Conservation (phyloP, 2,888 invertebrate genomes). For the Orthosia gothica region DNA sequence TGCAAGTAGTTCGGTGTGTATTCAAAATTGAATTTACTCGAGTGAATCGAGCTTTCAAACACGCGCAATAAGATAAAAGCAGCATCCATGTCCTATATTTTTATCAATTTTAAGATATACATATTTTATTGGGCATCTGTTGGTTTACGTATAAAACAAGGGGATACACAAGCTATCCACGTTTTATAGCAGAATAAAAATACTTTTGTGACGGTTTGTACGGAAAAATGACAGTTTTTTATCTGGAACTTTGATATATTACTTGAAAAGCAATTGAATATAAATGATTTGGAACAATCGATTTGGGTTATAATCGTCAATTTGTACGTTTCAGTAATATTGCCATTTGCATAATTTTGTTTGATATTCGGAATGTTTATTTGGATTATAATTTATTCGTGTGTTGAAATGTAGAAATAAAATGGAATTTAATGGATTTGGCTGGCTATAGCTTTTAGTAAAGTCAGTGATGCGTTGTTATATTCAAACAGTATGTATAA, state of each 20-base stretch:
- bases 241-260: slow-evolving; percentile 40
- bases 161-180: slow-evolving; percentile 46
- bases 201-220: slow-evolving; percentile 42
- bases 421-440: neutral
- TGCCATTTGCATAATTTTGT: slow-evolving; percentile 44
- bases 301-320: slow-evolving; percentile 38
- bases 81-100: slow-evolving; percentile 37
- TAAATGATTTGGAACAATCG: slow-evolving; percentile 46
- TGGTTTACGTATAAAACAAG: slow-evolving; percentile 61
- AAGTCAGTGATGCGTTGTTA: neutral
- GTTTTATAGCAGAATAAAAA: slow-evolving; percentile 65
- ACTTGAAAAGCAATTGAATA: neutral
- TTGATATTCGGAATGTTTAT: slow-evolving; percentile 25
- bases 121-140: slow-evolving; percentile 64
- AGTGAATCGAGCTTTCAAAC: slow-evolving; percentile 7
- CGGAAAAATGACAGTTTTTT: slow-evolving; percentile 31
- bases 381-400: neutral
- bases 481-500: no score
- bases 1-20: neutral
- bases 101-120: slow-evolving; percentile 64
- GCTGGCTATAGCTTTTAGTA: neutral
- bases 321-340: slow-evolving; percentile 34
- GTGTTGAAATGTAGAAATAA: neutral
- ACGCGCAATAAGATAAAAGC: slow-evolving; percentile 26
- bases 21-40: neutral